These are phyloP conservation scores for Enteromius trimaculatus DNA, from an alignment of 2,797 vertebrate genomes.

Conservation along the genomic window DNA sequence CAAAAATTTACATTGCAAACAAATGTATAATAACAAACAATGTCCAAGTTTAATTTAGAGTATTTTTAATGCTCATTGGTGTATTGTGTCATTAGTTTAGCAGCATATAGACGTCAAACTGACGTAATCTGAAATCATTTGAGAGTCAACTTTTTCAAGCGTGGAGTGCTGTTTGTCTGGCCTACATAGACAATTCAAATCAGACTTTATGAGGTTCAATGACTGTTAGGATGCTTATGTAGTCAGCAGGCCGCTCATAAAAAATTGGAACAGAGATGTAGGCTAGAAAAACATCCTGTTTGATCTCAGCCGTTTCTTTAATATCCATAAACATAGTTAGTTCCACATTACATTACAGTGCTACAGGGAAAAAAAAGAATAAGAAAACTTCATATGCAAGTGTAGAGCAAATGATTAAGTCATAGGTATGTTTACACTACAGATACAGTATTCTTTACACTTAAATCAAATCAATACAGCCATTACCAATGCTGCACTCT, in stretches of 20 bases:
- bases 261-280: background rate
- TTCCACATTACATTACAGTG: background rate
- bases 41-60: background rate
- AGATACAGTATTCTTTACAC: constrained; percentile 12
- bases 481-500: background rate
- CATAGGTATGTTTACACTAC: constrained; percentile 5
- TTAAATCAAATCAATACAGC: constrained; percentile 9
- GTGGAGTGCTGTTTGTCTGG: background rate
- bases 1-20: background rate
- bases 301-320: background rate
- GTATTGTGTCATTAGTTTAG: background rate
- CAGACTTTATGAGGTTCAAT: constrained; percentile 1
- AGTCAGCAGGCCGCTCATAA: background rate
- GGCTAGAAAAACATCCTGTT: background rate
- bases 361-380: background rate
- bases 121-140: background rate
- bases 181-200: background rate
- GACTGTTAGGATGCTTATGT: background rate
- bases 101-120: background rate
- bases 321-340: background rate
- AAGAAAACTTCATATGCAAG: background rate
- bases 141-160: background rate
- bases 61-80: background rate
- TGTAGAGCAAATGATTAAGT: background rate
- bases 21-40: background rate